Percentiles rank a stretch among this genome's conserved stretches.
Conservation (phyloP, 2,888 invertebrate species). For the Desoria tigrina region DNA sequence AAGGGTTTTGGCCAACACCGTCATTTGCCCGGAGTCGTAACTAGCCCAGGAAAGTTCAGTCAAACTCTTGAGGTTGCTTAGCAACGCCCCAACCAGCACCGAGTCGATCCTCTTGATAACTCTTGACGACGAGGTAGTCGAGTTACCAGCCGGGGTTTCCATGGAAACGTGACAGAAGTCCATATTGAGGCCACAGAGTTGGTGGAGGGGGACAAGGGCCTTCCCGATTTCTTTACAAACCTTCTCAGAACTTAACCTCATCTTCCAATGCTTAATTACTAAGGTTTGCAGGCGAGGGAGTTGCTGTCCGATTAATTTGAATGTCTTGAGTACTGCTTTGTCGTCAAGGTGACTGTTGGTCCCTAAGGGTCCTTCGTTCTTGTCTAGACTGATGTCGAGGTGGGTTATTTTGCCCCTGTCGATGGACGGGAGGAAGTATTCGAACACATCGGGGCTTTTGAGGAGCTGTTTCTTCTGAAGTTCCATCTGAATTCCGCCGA, state of each 20-base stretch:
- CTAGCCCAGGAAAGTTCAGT: conserved; percentile 50
- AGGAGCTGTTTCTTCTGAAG: conserved; percentile 44
- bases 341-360: conserved; percentile 39
- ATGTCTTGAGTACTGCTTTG: conserved; percentile 40
- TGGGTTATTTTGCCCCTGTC: conserved; percentile 50
- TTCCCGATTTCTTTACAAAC: conserved; percentile 44
- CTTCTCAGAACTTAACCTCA: conserved; percentile 45
- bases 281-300: conserved; percentile 49
- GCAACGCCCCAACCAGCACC: conserved; percentile 35
- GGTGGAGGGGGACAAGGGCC: conserved; percentile 27
- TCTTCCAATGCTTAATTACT: conserved; percentile 46
- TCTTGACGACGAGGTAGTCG: background rate
- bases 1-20: conserved; percentile 37
- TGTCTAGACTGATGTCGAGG: conserved; percentile 48
- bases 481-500: conserved; percentile 49
- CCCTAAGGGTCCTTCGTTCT: conserved; percentile 35
- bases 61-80: conserved; percentile 44
- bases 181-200: conserved; percentile 40
- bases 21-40: conserved; percentile 45
- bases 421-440: conserved; percentile 39
- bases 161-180: conserved; percentile 45
- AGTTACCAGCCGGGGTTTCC: conserved; percentile 22
- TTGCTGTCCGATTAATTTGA: conserved; percentile 46
- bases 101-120: conserved; percentile 37
- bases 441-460: conserved; percentile 45